Evolutionary conservation across 2,888 invertebrate genomes (phyloP), one percentile per base, ranked within the genome.

Genomic region (Amorpha juglandis): DNA sequence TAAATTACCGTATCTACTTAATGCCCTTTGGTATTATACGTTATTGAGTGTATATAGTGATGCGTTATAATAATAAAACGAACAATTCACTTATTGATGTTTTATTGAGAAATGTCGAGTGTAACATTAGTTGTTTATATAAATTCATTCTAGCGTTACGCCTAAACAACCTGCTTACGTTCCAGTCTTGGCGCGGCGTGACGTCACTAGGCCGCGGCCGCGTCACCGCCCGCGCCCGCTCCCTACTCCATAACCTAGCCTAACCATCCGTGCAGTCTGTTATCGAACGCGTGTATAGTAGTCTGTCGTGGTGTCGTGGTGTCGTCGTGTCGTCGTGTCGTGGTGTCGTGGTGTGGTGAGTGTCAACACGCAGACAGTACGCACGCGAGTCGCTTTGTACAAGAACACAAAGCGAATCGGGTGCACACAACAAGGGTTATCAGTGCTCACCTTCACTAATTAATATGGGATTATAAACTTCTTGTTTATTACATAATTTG

Each of bases 71-170:
- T 84, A 87, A 79, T 68, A 69, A 75, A 68, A 63, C 62, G 53
- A 66, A 9, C 11, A 58, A 9, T 47, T 16, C 21, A 7, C 27
- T 80, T 72, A 79, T 84, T 79, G 74, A 83, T 73, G 69, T 78
- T 84, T 89, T 91, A 91, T 90, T 91, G 78, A 83, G 88, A 91
- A 90, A 89, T 89, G 82, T 73, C 81, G 88, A 80, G 83, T 83
- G 83, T 74, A 89, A 88, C 82, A 81, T 86, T 85, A 87, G 73
- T 85, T 71, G 67, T 68, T 78, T 81, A 83, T 86, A 88, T 89
- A 90, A 89, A 90, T 88, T 89, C 87, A 87, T 88, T 82, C 86
- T 88, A 90, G 88, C 89, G 85, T 87, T 81, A 83, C 75, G 76
- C 82, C 84, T 88, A 88, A 83, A 86, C 88, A 86, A 89, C 88